Percentiles rank a stretch among this genome's conserved stretches.
Evolutionary conservation across 1,140 invertebrate species (phyloP).

Genomic region (Myzus persicae): DNA sequence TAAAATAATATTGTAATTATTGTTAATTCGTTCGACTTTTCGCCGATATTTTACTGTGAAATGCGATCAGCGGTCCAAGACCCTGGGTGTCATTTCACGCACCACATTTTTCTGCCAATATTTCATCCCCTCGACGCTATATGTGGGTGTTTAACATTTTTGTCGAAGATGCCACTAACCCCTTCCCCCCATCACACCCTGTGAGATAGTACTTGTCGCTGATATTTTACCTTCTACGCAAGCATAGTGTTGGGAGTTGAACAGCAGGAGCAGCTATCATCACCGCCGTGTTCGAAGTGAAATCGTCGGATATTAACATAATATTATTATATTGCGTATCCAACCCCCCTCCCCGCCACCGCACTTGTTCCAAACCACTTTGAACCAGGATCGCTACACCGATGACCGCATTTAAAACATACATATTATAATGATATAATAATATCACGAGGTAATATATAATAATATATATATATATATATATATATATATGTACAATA

Average conservation of each 20-base stretch:
- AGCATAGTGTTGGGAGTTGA: background rate
- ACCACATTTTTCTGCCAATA: background rate
- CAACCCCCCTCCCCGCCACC: background rate
- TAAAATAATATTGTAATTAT: too few relatives aligned
- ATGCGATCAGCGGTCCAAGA: background rate
- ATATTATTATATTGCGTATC: conserved; percentile 15
- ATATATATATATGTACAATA: background rate
- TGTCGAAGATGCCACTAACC: too few relatives aligned
- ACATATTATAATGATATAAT: background rate
- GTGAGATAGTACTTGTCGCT: background rate
- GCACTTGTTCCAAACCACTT: background rate
- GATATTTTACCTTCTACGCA: background rate
- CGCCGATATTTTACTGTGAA: too few relatives aligned
- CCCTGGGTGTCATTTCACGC: background rate
- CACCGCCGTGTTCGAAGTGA: background rate
- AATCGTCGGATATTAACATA: background rate
- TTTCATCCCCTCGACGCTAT: background rate
- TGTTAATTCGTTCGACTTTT: background rate
- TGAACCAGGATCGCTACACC: background rate
- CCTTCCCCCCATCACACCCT: too few relatives aligned
- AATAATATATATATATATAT: background rate
- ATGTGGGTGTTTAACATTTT: background rate
- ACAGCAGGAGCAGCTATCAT: background rate
- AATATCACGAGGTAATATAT: background rate
- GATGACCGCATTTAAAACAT: background rate